A percentile compares a stretch with the other conserved stretches of the same genome.
These are phyloP conservation scores for Chelon auratus DNA, from an alignment of 2,797 vertebrate genomes.

Conservation along the genomic window DNA sequence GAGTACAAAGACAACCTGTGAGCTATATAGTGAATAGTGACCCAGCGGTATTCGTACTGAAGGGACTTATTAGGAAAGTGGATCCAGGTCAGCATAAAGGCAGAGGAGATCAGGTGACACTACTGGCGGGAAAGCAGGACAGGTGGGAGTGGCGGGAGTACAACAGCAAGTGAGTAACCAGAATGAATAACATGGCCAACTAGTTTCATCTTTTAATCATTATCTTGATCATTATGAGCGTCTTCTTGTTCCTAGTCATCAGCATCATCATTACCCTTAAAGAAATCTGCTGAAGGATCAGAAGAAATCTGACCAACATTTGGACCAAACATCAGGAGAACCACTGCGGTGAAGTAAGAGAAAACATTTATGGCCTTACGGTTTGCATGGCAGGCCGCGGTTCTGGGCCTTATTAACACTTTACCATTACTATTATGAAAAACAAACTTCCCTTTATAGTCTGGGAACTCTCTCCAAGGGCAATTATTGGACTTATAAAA, in stretches of 20 bases:
- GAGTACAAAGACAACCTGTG: slow-evolving; percentile 7
- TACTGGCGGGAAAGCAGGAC: background rate
- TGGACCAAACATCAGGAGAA: slow-evolving; percentile 29
- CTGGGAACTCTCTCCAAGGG: slow-evolving; percentile 47
- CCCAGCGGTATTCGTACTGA: background rate
- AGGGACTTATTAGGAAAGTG: background rate
- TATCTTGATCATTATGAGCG: background rate
- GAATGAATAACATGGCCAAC: background rate
- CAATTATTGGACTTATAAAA: slow-evolving; percentile 71
- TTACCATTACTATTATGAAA: slow-evolving; percentile 47
- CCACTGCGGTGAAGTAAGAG: slow-evolving; percentile 10
- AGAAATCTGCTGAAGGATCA: background rate
- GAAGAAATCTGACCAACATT: background rate
- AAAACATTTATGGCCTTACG: slow-evolving; percentile 22
- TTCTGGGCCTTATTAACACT: slow-evolving; percentile 64
- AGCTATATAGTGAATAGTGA: background rate
- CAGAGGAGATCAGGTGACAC: background rate
- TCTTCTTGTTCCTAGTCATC: background rate
- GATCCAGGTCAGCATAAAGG: background rate
- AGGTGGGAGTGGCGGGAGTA: slow-evolving; percentile 6
- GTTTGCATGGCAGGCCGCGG: slow-evolving; percentile 52
- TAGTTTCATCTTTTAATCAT: background rate
- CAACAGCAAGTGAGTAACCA: background rate
- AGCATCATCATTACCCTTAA: background rate
- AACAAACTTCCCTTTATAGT: slow-evolving; percentile 64